These are phyloP conservation scores for Hermaeophaga mercurialis DNA, from an alignment of 2,888 invertebrate genomes.

Conservation along the genomic window DNA sequence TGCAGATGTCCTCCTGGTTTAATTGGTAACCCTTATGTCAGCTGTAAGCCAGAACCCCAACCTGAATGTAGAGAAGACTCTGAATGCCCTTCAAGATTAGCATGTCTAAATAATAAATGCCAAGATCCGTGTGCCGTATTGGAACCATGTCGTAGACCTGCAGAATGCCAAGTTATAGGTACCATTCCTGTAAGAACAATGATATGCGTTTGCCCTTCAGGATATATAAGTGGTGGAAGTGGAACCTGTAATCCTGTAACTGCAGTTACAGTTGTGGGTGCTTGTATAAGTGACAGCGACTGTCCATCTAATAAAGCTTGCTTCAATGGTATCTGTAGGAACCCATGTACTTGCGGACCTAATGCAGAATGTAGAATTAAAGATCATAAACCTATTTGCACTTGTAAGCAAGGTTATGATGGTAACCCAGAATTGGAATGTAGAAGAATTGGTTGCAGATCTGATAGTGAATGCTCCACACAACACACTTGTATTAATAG, in stretches of 20 bases:
- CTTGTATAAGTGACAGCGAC: slow-evolving; percentile 77
- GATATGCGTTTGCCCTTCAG: slow-evolving; percentile 88
- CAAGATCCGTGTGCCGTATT: slow-evolving; percentile 80
- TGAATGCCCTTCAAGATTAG: slow-evolving; percentile 79
- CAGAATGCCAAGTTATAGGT: slow-evolving; percentile 80
- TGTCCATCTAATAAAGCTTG: slow-evolving; percentile 81
- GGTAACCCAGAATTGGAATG: slow-evolving; percentile 87
- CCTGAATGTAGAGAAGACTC: slow-evolving; percentile 81
- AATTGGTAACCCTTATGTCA: slow-evolving; percentile 80
- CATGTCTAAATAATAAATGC: slow-evolving; percentile 82
- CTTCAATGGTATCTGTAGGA: slow-evolving; percentile 76
- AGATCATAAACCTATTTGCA: slow-evolving; percentile 86
- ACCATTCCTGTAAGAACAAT: slow-evolving; percentile 86
- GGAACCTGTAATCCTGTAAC: slow-evolving; percentile 79
- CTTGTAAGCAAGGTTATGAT: slow-evolving; percentile 76
- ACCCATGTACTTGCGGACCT: slow-evolving; percentile 85
- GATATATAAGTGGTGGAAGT: slow-evolving; percentile 82
- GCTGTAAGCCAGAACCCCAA: slow-evolving; percentile 73
- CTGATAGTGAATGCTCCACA: slow-evolving; percentile 78
- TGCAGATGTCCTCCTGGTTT: slow-evolving; percentile 82
- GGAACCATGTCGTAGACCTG: slow-evolving; percentile 79
- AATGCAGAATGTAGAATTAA: slow-evolving; percentile 84
- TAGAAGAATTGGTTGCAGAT: slow-evolving; percentile 73
- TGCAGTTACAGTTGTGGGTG: slow-evolving; percentile 64
- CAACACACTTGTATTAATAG: slow-evolving; percentile 84